These are phyloP conservation scores for Pilophorus perplexus DNA, from an alignment of 2,888 invertebrate species.

Conservation along the genomic window DNA sequence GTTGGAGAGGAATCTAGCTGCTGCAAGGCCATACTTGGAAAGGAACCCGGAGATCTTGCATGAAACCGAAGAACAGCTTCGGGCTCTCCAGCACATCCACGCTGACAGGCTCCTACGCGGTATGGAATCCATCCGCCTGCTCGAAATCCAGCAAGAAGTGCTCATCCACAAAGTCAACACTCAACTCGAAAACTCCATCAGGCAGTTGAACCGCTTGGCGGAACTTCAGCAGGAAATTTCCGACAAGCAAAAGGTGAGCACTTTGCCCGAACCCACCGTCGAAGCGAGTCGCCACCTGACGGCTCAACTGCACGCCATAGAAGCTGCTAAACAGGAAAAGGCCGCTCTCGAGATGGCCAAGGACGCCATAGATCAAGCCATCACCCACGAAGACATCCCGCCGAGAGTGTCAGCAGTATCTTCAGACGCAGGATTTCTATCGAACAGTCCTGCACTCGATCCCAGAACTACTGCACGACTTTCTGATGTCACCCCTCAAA, in stretches of 20 bases:
- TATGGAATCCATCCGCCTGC: constrained; percentile 8
- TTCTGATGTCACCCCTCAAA: too few relatives aligned
- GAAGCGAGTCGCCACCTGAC: constrained; percentile 6
- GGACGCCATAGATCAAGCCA: neutral
- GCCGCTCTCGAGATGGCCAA: neutral
- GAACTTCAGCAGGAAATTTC: constrained; percentile 16
- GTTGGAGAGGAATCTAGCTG: constrained; percentile 1
- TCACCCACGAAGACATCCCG: too few relatives aligned
- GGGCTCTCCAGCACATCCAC: constrained; percentile 21
- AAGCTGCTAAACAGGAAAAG: neutral
- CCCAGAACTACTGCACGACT: too few relatives aligned
- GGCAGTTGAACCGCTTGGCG: constrained; percentile 5
- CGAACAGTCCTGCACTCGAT: too few relatives aligned
- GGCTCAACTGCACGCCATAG: constrained; percentile 11
- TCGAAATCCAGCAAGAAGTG: constrained; percentile 15
- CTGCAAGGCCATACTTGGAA: constrained; percentile 15
- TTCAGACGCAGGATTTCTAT: too few relatives aligned
- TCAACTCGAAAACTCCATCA: constrained; percentile 20
- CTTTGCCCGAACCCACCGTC: neutral
- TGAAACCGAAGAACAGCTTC: constrained; percentile 24
- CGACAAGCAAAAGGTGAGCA: constrained; percentile 2
- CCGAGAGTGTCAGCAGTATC: too few relatives aligned
- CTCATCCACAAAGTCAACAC: constrained; percentile 21
- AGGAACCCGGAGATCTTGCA: constrained; percentile 2
- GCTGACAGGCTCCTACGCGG: constrained; percentile 1